These are phyloP conservation scores for Zosterops borbonicus DNA, from an alignment of 2,113 vertebrate species.

Conservation along the genomic window DNA sequence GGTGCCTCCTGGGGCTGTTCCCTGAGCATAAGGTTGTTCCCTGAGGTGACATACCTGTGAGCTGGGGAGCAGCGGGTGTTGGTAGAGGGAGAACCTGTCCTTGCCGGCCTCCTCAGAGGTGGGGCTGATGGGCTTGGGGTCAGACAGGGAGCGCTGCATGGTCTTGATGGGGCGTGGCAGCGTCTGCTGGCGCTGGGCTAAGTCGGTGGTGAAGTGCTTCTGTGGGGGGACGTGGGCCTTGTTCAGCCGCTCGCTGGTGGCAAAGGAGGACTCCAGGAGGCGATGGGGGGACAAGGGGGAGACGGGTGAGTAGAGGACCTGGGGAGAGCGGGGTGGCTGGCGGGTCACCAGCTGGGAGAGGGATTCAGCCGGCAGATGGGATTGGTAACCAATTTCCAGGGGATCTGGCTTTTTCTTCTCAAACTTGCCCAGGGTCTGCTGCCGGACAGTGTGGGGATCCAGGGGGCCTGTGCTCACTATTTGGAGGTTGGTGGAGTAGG, in stretches of 20 bases:
- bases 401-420: conserved; percentile 96
- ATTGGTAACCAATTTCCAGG: conserved; percentile 92
- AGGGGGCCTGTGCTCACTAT: conserved; percentile 84
- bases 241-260: conserved; percentile 93
- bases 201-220: conserved; percentile 90
- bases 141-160: conserved; percentile 95
- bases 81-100: conserved; percentile 92
- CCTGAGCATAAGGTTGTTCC: background rate
- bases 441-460: conserved; percentile 76
- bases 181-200: conserved; percentile 88
- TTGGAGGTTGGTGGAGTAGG: conserved; percentile 92
- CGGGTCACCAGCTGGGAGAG: conserved; percentile 87
- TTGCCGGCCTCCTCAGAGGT: conserved; percentile 91
- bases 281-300: conserved; percentile 95
- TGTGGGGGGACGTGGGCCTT: conserved; percentile 97
- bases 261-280: conserved; percentile 91
- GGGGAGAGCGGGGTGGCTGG: conserved; percentile 93
- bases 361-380: conserved; percentile 86
- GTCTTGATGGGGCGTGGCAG: conserved; percentile 95
- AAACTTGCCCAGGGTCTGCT: conserved; percentile 84
- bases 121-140: conserved; percentile 97
- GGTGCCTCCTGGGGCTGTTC: background rate
- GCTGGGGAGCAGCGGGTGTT: conserved; percentile 86
- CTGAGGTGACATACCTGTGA: conserved; percentile 83
- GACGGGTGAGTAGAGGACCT: conserved; percentile 96